Percentiles rank a stretch among this genome's conserved stretches.
These are phyloP conservation scores for Acestrorhynchus altus DNA, from an alignment of 2,797 vertebrate species.

Conservation along the genomic window DNA sequence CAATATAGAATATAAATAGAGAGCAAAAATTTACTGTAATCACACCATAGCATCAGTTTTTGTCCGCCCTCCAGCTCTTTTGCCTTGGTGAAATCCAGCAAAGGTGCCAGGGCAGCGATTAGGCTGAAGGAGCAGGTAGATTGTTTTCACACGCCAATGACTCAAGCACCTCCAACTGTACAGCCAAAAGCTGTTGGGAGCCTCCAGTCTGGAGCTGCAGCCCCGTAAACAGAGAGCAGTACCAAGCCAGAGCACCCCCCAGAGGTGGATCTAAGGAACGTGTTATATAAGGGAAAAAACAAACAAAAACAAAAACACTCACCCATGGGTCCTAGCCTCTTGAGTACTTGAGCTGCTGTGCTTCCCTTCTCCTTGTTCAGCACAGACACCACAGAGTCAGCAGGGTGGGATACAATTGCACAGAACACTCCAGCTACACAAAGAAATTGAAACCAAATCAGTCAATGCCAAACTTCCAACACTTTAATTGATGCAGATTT, in stretches of 20 bases:
- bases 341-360: constrained; percentile 87
- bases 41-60: constrained; percentile 28
- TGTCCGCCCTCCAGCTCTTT: constrained; percentile 83
- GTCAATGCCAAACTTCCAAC: background rate
- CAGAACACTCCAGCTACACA: constrained; percentile 95
- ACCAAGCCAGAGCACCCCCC: constrained; percentile 78
- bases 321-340: constrained; percentile 93
- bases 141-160: constrained; percentile 91
- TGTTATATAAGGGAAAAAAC: constrained; percentile 63
- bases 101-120: constrained; percentile 77
- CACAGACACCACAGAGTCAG: constrained; percentile 98
- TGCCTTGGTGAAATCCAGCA: constrained; percentile 73
- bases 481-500: too few species aligned
- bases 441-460: constrained; percentile 3
- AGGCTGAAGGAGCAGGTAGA: constrained; percentile 82
- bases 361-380: constrained; percentile 98
- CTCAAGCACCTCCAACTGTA: constrained; percentile 87
- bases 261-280: constrained; percentile 92
- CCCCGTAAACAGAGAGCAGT: constrained; percentile 74
- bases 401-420: constrained; percentile 97
- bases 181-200: constrained; percentile 86
- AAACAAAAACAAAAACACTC: constrained; percentile 34
- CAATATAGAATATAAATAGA: background rate
- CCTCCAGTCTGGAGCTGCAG: constrained; percentile 75
- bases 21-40: background rate